A percentile compares a stretch with the other conserved stretches of the same genome.
Evolutionary conservation across 2,113 vertebrate genomes (phyloP).

Genomic region (Uropsilus gracilis): DNA sequence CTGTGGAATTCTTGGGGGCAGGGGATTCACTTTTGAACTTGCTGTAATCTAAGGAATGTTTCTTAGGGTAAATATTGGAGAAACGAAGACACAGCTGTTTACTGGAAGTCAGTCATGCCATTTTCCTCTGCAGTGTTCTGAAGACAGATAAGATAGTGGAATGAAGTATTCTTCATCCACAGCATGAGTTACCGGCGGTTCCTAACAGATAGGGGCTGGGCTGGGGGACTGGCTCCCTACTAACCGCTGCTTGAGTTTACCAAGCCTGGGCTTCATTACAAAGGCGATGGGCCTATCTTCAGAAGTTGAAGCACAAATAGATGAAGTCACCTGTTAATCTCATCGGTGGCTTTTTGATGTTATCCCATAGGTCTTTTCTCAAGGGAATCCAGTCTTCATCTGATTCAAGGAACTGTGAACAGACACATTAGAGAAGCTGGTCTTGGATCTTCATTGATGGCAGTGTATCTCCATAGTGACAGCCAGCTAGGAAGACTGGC

Average conservation of each 20-base stretch:
- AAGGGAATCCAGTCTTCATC: neutral
- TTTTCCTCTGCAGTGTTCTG: no score
- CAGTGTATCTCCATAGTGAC: neutral
- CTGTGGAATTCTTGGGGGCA: no score
- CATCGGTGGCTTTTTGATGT: neutral
- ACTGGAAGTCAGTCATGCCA: no score
- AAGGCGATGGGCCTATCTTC: neutral
- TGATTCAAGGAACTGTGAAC: no score
- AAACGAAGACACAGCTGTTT: no score
- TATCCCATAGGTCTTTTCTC: neutral
- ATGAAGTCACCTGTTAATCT: neutral
- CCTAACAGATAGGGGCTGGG: neutral
- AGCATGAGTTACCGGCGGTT: no score
- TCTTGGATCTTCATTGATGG: neutral
- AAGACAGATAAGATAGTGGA: no score
- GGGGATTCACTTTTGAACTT: no score
- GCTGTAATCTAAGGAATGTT: no score
- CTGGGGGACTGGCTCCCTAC: neutral
- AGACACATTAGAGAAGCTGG: neutral
- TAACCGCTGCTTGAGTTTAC: neutral
- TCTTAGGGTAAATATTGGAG: no score
- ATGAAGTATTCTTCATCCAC: no score
- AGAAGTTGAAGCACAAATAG: neutral
- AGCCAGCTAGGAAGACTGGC: neutral
- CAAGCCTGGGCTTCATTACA: neutral